Evolutionary conservation across 2,113 vertebrate species (phyloP), one percentile per base, ranked within the genome.

Genomic region (Prinia subflava): DNA sequence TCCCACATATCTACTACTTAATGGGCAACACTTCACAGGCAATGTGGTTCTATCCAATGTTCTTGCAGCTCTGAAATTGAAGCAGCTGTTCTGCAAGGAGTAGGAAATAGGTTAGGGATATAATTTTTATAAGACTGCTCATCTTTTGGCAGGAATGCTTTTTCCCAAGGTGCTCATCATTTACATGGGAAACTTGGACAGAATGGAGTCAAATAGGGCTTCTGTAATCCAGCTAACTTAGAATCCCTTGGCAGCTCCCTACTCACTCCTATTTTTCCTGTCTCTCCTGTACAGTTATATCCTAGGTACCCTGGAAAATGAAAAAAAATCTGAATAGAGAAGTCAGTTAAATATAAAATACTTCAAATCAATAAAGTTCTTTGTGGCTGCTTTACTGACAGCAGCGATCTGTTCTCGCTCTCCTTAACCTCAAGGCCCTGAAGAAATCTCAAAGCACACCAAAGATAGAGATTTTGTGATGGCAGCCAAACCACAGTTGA

Each of bases 61-160:
- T 91, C 92, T 35, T 68, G 92, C 82, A 79, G 27, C 75, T 93
- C 89, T 63, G 69, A 97, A 97, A 97, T 76, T 89, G 97, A 96
- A 97, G 87, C 90, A 56, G 44, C 87, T 94, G 96, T 92, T 91
- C 74, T 92, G 87, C 92, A 78, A 95, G 65, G 69, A 97, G 60
- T 30, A 96, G 89, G 91, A 95, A 82, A 90, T 94, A 88, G 96
- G 95, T 86, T 95, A 91, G 31, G 23, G 84, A 87, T 91, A 92
- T 84, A 92, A 96, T 94, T 97, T 96, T 92, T 96, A 83, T 85
- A 89, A 97, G 96, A 97, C 81, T 93, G 97, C 62, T 94, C 95
- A 96, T 96, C 95, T 96, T 90, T 73, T 84, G 94, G 91, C 93
- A 94, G 80, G 74, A 91, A 94, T 81, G 93, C 23, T 75, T 68